A percentile compares a stretch with the other conserved stretches of the same genome.
Evolutionary conservation across 2,113 vertebrate genomes (phyloP).

Genomic region (Cynocephalus volans): DNA sequence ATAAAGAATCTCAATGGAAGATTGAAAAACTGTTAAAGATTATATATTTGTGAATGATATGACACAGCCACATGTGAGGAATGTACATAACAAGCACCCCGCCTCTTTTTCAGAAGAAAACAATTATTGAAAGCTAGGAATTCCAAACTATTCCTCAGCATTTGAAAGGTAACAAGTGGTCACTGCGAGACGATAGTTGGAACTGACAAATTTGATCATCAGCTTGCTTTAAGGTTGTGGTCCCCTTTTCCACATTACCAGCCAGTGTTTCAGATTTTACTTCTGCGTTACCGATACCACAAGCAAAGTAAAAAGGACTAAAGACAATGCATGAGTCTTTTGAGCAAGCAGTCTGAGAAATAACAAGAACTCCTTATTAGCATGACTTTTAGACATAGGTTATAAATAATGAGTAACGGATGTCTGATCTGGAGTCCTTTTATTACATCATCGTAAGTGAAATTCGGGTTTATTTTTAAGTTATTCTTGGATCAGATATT

Average conservation of each 20-base stretch:
- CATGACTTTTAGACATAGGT: constrained; percentile 42
- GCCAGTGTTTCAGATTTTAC: neutral
- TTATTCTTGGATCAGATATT: constrained; percentile 61
- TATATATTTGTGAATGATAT: neutral
- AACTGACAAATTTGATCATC: neutral
- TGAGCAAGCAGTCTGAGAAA: constrained; percentile 51
- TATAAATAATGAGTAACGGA: constrained; percentile 67
- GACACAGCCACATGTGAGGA: neutral
- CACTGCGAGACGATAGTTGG: neutral
- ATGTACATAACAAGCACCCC: neutral
- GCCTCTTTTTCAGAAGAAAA: neutral
- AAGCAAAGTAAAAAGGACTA: constrained; percentile 24
- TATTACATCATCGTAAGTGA: constrained; percentile 72
- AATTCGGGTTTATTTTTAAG: constrained; percentile 66
- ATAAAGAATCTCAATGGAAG: constrained; percentile 4
- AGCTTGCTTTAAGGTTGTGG: neutral
- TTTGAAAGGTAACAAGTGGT: neutral
- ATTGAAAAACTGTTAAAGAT: neutral
- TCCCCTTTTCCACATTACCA: neutral
- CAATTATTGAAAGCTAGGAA: neutral
- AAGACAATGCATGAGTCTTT: constrained; percentile 43
- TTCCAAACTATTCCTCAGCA: neutral
- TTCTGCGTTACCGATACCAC: neutral
- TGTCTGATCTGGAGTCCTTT: constrained; percentile 33
- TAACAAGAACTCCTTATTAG: constrained; percentile 51